phyloP scores from a whole-genome alignment of 2,113 vertebrate species.

The Melanocharis versteri region DNA sequence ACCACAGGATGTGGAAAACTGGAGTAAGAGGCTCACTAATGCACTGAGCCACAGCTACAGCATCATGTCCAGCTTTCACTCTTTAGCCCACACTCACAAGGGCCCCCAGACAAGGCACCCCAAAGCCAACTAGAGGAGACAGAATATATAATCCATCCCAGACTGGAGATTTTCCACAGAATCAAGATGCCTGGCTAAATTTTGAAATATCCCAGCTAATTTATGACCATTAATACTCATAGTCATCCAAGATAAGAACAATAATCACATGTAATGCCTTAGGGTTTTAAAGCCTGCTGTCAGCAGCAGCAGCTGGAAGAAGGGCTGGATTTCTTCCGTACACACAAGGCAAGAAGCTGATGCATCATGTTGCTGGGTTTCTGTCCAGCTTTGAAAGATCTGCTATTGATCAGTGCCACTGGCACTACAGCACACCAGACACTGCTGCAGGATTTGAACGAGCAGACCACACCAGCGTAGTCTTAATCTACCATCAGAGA shows the following conservation, averaged over 20 bases:
- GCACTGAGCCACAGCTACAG: background rate
- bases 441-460: background rate
- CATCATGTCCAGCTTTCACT: background rate
- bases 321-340: background rate
- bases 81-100: background rate
- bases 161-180: background rate
- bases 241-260: background rate
- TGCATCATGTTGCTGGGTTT: background rate
- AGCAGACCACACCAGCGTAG: background rate
- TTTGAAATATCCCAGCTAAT: background rate
- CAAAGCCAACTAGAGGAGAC: background rate
- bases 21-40: background rate
- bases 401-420: conserved; percentile 14
- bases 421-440: background rate
- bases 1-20: background rate
- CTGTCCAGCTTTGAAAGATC: background rate
- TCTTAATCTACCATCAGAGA: background rate
- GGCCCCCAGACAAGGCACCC: background rate
- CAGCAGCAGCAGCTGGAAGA: background rate
- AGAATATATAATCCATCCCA: background rate
- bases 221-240: background rate
- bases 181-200: background rate
- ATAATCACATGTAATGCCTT: background rate
- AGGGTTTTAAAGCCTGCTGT: background rate
- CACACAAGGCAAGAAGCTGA: background rate